Base-by-base conservation (phyloP, 2,797 vertebrate genomes). In the Phrynocephalus vlangalii region DNA sequence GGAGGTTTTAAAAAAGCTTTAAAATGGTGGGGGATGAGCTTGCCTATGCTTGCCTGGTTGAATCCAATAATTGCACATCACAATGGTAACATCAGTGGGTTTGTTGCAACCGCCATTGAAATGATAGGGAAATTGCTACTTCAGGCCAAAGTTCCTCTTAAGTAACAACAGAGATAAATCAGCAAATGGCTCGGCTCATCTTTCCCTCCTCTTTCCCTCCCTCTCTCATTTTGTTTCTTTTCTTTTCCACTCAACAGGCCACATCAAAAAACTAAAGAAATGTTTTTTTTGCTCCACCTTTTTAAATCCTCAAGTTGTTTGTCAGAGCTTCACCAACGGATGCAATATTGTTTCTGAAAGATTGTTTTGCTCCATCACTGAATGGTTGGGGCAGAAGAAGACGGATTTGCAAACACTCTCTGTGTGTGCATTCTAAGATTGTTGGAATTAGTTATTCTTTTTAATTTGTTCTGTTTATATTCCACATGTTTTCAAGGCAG, bases 91-190 rank as follows among this genome's bases (percentile, higher is more conserved):
- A 92, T 87, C 88, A 91, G 67, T 87, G 87, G 89, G 70, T 22
- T 72, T 75, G 83, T n/a, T 95, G 87, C 92, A 94, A 95, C 94
- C 86, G 92, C 89, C 93, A 91, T 94, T 95, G 92, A 96, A 96
- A 96, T 93, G 33, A 86, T 91, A 96, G 88, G 95, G 92, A 95
- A 95, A 96, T 94, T 91, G 82, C 86, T 88, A 20, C 90, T 91
- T 78, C 67, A 38, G 90, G 81, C 85, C 87, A 88, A 94, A 91
- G 91, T 86, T 89, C 93, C 92, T 91, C 91, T 92, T 92, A 93
- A 92, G 89, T 90, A 94, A 92, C 90, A 95, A 92, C 50, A 95
- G 90, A 82, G 89, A 88, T 79, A 76, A 73, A 90, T 93, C 90
- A 95, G 83, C 87, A 92, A 86, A 78, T 70, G 71, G 84, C 48